Evolutionary conservation across 2,888 invertebrate genomes (phyloP).

Genomic region (Nomada ferruginata): DNA sequence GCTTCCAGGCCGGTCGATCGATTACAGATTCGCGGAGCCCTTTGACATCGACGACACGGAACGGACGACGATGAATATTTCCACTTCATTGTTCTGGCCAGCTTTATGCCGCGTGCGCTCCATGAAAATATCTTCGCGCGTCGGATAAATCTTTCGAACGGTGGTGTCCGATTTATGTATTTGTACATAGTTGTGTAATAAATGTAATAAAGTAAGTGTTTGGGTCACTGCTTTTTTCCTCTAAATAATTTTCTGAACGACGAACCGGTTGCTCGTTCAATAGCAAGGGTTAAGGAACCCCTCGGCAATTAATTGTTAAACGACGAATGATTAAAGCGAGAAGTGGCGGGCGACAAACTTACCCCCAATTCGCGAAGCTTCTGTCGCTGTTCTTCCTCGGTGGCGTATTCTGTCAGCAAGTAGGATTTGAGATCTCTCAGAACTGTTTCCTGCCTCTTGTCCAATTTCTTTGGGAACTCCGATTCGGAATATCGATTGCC

Average conservation of each 20-base stretch:
- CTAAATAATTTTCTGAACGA: not conserved
- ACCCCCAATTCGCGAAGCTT: constrained; percentile 74
- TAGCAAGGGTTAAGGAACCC: no score
- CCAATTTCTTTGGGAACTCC: constrained; percentile 67
- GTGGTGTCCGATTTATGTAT: not conserved
- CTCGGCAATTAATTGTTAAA: not conserved
- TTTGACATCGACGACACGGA: constrained; percentile 32
- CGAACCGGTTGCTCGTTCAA: no score
- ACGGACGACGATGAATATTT: constrained; percentile 46
- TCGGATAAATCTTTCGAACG: not conserved
- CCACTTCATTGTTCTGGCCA: constrained; percentile 31
- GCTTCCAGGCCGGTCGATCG: constrained; percentile 27
- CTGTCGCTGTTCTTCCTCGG: constrained; percentile 67
- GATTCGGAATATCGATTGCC: constrained; percentile 50
- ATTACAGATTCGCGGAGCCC: constrained; percentile 29
- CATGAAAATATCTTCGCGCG: constrained; percentile 17
- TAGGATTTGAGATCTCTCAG: constrained; percentile 69
- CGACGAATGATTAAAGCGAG: constrained; percentile 18
- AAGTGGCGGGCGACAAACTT: constrained; percentile 43
- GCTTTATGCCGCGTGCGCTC: not conserved
- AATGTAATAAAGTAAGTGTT: no score
- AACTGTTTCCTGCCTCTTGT: constrained; percentile 73
- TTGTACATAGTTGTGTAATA: no score
- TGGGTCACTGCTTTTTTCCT: no score
- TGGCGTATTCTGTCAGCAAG: constrained; percentile 67